A percentile compares a stretch with the other conserved stretches of the same genome.
phyloP scores from a whole-genome alignment of 2,113 vertebrate species.

The Scomber colias region DNA sequence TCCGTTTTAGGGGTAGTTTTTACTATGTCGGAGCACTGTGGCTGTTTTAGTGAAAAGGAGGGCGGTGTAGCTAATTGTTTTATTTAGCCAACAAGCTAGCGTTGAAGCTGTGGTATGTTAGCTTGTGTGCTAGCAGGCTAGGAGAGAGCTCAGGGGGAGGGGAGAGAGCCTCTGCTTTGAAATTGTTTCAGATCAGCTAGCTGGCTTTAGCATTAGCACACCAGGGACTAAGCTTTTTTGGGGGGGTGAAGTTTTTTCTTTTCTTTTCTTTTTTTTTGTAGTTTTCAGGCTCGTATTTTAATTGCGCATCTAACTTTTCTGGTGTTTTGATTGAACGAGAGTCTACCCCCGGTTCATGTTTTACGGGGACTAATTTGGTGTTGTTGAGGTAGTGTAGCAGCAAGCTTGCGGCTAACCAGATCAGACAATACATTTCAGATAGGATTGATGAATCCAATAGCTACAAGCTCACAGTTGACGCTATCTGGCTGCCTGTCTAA shows the following conservation, averaged over 20 bases:
- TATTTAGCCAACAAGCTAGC: conserved; percentile 77
- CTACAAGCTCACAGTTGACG: conserved; percentile 71
- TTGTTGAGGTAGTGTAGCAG: conserved; percentile 54
- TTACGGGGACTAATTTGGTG: conserved; percentile 41
- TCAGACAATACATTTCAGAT: conserved; percentile 78
- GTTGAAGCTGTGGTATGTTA: conserved; percentile 80
- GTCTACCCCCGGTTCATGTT: conserved; percentile 25
- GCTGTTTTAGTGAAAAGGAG: conserved; percentile 59
- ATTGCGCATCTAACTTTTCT: conserved; percentile 56
- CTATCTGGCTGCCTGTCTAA: conserved; percentile 63
- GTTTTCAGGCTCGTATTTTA: conserved; percentile 53
- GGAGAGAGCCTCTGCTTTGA: conserved; percentile 83
- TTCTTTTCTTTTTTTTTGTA: conserved; percentile 44
- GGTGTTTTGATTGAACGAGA: conserved; percentile 29
- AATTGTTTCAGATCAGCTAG: conserved; percentile 81
- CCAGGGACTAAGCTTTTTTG: conserved; percentile 58
- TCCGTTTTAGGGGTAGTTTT: conserved; percentile 53
- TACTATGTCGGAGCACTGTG: conserved; percentile 57
- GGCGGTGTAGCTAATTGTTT: conserved; percentile 78
- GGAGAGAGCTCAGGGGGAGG: conserved; percentile 80
- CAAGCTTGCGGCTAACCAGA: conserved; percentile 64
- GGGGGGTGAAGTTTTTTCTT: conserved; percentile 63
- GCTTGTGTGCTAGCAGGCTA: conserved; percentile 78
- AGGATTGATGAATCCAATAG: conserved; percentile 75
- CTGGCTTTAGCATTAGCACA: conserved; percentile 76